Evolutionary conservation across 2,888 invertebrate species (phyloP), one percentile per base, ranked within the genome.

Genomic region (Platerodrilus igneus): DNA sequence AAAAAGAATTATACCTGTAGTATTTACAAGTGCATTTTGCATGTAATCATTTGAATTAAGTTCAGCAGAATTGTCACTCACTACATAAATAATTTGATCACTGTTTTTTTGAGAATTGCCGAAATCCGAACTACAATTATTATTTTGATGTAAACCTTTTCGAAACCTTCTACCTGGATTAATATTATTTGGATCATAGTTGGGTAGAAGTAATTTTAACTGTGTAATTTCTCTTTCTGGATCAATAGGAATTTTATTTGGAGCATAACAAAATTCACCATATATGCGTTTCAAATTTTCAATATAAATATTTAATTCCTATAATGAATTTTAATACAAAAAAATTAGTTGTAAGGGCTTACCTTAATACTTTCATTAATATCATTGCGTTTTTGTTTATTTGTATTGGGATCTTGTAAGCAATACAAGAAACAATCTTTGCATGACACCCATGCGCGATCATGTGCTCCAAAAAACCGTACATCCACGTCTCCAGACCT

Each of bases 381-480:
- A 36, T 75, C 76, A 45, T 74, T 72, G 17, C 76, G 69, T 41
- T 77, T 66, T 60, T 77, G 72, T 58, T 79, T 71, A 60, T 81
- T 66, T 56, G 76, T 65, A 57, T 83, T 83, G 0, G 83, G 83
- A 59, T 83, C 82, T 53, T 81, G 82, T 55, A 81, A 77, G 0
- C 86, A 89, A 63, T 86, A 86, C 3, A 93, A 72, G 64, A 78
- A 92, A 59, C 91, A 87, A 63, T 92, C 88, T 51, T 82, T 82
- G 0, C 81, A 75, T 0, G 86, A 81, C 8, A 94, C 86, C 89
- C 92, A 91, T 4, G 93, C 91, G 36, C 91, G 76, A 68, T 95
- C 94, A 69, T 96, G 94, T 10, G 87, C 90, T 1, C 95, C 95
- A 69, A 96, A 96, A 71, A 96, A 96, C 2, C 93, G 72, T 2